These are phyloP conservation scores for Leptinotarsa peninsularis DNA, from an alignment of 2,888 invertebrate genomes.

Conservation along the genomic window DNA sequence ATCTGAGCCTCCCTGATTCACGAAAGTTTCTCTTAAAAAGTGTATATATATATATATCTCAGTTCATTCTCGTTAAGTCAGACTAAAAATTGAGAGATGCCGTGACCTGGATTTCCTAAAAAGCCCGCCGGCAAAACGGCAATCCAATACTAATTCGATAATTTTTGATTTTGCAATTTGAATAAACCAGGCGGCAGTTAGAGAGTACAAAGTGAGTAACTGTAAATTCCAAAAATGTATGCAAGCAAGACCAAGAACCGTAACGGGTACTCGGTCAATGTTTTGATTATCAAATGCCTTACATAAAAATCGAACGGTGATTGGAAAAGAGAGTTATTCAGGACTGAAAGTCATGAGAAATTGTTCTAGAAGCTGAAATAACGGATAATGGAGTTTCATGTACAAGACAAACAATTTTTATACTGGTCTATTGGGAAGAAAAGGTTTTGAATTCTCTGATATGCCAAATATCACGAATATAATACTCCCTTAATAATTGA, in stretches of 20 bases:
- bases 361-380: neutral
- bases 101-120: conserved; percentile 35
- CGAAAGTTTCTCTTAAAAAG: conserved; percentile 9
- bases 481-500: no score
- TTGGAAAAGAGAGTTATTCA: neutral
- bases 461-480: no score
- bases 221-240: conserved; percentile 19
- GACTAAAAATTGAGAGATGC: conserved; percentile 28
- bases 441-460: no score
- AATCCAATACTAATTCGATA: conserved; percentile 30
- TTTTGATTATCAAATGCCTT: conserved; percentile 18
- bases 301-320: conserved; percentile 4
- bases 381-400: no score
- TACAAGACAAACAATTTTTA: no score
- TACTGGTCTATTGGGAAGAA: no score
- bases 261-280: conserved; percentile 19
- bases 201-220: conserved; percentile 22
- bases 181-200: conserved; percentile 23
- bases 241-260: conserved; percentile 16
- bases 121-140: conserved; percentile 18
- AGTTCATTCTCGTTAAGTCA: conserved; percentile 7
- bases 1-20: conserved; percentile 3
- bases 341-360: neutral
- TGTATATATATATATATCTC: neutral
- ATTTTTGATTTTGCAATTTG: conserved; percentile 34